Percentiles rank a stretch among this genome's conserved stretches.
These are phyloP conservation scores for Conopomorpha cramerella DNA, from an alignment of 1,140 invertebrate species.

Conservation along the genomic window DNA sequence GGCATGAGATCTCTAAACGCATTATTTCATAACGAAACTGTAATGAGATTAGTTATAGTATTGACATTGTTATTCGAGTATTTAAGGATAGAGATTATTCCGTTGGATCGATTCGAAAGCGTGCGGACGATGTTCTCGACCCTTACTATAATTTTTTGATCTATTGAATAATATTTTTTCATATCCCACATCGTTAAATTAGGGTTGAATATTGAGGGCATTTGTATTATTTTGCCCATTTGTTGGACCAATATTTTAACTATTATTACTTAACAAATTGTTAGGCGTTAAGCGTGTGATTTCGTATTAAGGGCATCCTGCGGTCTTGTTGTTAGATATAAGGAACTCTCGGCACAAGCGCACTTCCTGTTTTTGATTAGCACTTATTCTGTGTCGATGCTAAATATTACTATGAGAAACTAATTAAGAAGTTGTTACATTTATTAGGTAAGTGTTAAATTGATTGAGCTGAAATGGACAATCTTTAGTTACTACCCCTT, in stretches of 20 bases:
- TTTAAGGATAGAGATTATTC: slow-evolving; percentile 50
- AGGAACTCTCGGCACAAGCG: slow-evolving; percentile 58
- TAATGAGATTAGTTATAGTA: slow-evolving; percentile 60
- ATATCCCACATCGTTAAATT: slow-evolving; percentile 59
- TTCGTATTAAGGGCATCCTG: slow-evolving; percentile 55
- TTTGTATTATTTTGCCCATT: slow-evolving; percentile 61
- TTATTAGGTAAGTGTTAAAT: slow-evolving; percentile 61
- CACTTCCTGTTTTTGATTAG: slow-evolving; percentile 61
- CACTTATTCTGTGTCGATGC: slow-evolving; percentile 60
- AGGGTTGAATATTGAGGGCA: slow-evolving; percentile 60
- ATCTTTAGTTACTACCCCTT: slow-evolving; percentile 56
- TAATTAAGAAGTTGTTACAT: slow-evolving; percentile 60
- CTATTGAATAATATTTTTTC: slow-evolving; percentile 61
- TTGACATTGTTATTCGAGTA: slow-evolving; percentile 58
- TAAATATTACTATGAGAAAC: slow-evolving; percentile 50
- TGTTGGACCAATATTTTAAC: slow-evolving; percentile 62
- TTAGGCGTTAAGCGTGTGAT: slow-evolving; percentile 60
- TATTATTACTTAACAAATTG: slow-evolving; percentile 57
- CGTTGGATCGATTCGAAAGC: slow-evolving; percentile 37
- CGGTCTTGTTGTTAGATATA: slow-evolving; percentile 59
- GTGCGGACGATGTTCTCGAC: slow-evolving; percentile 47
- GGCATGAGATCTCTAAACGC: slow-evolving; percentile 40
- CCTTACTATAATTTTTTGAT: slow-evolving; percentile 54
- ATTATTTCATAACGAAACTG: slow-evolving; percentile 50
- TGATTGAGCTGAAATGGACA: slow-evolving; percentile 58